These are phyloP conservation scores for Actinopyga echinites DNA, from an alignment of 53 echinoderm and acorn worm species.

Conservation along the genomic window DNA sequence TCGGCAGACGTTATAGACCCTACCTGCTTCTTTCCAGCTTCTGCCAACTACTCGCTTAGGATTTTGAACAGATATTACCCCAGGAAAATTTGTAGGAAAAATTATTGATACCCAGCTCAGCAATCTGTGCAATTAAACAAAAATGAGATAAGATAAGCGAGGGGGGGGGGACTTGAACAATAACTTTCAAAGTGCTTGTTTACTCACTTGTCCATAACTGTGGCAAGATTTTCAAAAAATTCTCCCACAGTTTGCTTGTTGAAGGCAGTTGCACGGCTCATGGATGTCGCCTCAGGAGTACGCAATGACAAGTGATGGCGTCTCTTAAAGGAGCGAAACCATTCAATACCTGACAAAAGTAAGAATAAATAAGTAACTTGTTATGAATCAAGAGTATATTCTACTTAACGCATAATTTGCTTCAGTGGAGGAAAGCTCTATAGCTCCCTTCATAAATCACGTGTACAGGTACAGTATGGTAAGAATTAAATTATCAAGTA, in stretches of 20 bases:
- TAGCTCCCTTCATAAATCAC: no score
- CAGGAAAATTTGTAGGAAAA: background rate
- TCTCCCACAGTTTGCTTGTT: constrained; percentile 36
- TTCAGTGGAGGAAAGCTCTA: no score
- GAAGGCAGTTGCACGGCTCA: constrained; percentile 20
- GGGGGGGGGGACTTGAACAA: no score
- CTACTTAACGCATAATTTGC: no score
- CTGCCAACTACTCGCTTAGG: background rate
- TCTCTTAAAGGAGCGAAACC: background rate
- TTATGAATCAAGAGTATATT: no score
- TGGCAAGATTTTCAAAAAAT: constrained; percentile 31
- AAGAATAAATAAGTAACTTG: background rate
- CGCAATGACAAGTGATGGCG: background rate
- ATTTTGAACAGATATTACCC: background rate
- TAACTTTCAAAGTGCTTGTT: no score
- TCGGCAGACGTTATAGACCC: constrained; percentile 44
- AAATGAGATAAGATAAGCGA: background rate
- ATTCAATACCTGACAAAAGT: background rate
- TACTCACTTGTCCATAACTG: constrained; percentile 19
- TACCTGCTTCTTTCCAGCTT: background rate
- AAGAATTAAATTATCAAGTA: background rate
- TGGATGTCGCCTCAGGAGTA: constrained; percentile 29
- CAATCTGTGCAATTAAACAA: background rate
- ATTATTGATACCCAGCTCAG: background rate
- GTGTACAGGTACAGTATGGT: no score